Percentiles rank a stretch among this genome's conserved stretches.
These are phyloP conservation scores for Hycleus phaleratus DNA, from an alignment of 1,140 invertebrate genomes.

Conservation along the genomic window DNA sequence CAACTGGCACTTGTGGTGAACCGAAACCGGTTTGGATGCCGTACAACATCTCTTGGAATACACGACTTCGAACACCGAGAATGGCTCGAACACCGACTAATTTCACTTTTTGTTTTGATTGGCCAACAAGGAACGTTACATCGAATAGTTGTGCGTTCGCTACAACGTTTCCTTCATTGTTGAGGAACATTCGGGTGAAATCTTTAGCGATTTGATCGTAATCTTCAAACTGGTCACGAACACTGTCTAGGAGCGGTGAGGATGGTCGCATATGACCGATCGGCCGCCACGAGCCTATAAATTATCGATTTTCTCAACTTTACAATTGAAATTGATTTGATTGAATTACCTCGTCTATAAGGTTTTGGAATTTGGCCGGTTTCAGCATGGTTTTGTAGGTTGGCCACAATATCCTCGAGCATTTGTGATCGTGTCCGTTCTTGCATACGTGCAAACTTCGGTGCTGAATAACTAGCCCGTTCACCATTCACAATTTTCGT, in stretches of 20 bases:
- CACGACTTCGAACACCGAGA: constrained; percentile 74
- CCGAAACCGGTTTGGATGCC: constrained; percentile 89
- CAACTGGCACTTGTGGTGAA: constrained; percentile 86
- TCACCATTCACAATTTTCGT: constrained; percentile 98
- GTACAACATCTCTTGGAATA: constrained; percentile 91
- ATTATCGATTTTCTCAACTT: neutral
- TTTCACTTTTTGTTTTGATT: constrained; percentile 79
- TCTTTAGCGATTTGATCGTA: constrained; percentile 90
- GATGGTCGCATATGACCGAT: constrained; percentile 93
- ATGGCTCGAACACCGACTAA: constrained; percentile 87
- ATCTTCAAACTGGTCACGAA: constrained; percentile 86
- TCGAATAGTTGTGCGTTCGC: constrained; percentile 78
- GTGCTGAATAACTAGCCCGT: constrained; percentile 90
- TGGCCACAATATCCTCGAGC: constrained; percentile 90
- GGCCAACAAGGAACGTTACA: constrained; percentile 83
- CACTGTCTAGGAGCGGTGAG: constrained; percentile 83
- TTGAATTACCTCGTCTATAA: constrained; percentile 62
- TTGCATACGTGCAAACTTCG: constrained; percentile 93
- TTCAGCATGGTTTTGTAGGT: constrained; percentile 87
- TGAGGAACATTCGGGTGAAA: constrained; percentile 83
- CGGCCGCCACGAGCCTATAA: constrained; percentile 78
- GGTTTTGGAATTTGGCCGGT: constrained; percentile 94
- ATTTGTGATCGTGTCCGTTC: constrained; percentile 85
- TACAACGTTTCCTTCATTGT: constrained; percentile 61
- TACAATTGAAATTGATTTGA: neutral